Base-by-base conservation (phyloP, 2,888 invertebrate species). In the Urechis unicinctus region DNA sequence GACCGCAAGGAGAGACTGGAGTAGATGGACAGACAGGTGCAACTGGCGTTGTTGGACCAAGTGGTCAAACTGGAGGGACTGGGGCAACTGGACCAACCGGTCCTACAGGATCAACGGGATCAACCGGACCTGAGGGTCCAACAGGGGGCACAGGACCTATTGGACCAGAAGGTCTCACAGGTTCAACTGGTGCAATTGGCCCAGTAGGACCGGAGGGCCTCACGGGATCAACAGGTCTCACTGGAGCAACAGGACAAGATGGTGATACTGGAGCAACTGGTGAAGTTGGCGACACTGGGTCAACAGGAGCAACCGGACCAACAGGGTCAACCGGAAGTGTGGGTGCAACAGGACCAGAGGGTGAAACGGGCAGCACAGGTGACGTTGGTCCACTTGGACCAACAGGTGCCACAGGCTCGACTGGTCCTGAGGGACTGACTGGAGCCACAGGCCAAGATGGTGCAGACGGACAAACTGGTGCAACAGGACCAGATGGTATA, bases 371-470 rank as follows among this genome's bases (percentile, higher is more conserved):
- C 5, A 24, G 36, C 45, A 50, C 53, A 42, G 59, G 59, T 13
- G 1, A 83, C 83, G 79, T 88, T 88, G 22, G 81, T 85, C 6
- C 29, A 57, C 81, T 83, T 0, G 88, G 88, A 21, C 73, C 81
- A 1, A 82, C 87, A 66, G 86, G 87, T 1, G 80, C 81, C 9
- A 78, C 81, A 0, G 89, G 89, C 0, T 81, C 83, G 0, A 88
- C 88, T 73, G 89, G 89, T 0, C 82, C 86, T 0, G 88, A 88
- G 78, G 89, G 89, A 41, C 26, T 25, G 13, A 55, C 54, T 41
- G 62, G 61, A 26, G 43, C 43, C 9, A 50, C 54, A 45, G 59
- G 61, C 17, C 36, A 41, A 45, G 45, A 28, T 24, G 61, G 60
- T 28, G 46, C 31, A 2, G 54, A 51, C 9, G 61, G 62, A 26